A percentile compares a stretch with the other conserved stretches of the same genome.
These are phyloP conservation scores for Eira barbara DNA, from an alignment of 2,113 vertebrate species.

Conservation along the genomic window DNA sequence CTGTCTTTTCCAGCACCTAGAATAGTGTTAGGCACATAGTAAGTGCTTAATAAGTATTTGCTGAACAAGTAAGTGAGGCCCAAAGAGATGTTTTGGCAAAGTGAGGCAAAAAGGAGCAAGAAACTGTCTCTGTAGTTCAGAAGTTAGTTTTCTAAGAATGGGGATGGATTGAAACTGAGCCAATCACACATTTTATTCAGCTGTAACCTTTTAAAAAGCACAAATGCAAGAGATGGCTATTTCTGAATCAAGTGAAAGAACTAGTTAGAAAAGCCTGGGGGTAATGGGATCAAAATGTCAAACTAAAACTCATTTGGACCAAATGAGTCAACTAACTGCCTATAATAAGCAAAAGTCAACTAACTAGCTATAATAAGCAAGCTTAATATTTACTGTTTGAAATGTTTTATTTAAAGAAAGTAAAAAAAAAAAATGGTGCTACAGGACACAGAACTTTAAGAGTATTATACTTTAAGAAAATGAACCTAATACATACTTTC, in stretches of 20 bases:
- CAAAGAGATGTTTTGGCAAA: conserved; percentile 17
- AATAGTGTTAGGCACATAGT: background rate
- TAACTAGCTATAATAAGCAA: conserved; percentile 19
- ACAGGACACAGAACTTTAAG: background rate
- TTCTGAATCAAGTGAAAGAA: conserved; percentile 22
- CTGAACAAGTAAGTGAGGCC: background rate
- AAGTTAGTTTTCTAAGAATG: conserved; percentile 35
- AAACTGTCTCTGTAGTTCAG: background rate
- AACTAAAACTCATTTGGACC: background rate
- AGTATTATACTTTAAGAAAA: conserved; percentile 23
- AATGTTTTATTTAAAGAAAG: conserved; percentile 16
- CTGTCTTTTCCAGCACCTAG: background rate
- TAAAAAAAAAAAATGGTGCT: background rate
- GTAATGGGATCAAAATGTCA: background rate
- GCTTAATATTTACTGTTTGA: background rate
- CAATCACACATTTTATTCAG: background rate
- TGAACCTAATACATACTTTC: background rate
- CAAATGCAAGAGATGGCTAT: background rate
- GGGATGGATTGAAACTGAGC: background rate
- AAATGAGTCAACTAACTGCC: background rate
- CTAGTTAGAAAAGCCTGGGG: background rate
- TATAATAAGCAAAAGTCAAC: background rate
- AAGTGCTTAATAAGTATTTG: background rate
- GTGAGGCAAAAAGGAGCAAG: background rate
- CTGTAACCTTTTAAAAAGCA: conserved; percentile 13